Conservation (phyloP, 1,140 invertebrate genomes). For the Laupala kohalensis region DNA sequence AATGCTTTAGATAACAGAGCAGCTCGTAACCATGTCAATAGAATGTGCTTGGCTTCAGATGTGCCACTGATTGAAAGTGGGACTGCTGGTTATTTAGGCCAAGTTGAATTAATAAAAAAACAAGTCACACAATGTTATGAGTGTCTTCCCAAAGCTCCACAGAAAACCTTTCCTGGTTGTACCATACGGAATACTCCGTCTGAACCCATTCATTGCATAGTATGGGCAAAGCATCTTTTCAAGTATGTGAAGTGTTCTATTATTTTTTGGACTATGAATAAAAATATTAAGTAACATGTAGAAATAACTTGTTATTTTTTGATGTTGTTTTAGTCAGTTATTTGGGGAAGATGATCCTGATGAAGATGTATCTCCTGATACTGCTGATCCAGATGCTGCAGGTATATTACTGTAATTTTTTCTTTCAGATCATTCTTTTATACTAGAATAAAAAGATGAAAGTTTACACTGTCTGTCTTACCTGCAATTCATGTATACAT, state of each 20-base stretch:
- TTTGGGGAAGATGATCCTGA: conserved; percentile 94
- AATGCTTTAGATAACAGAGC: conserved; percentile 96
- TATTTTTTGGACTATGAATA: conserved; percentile 1
- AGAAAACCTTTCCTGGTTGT: conserved; percentile 92
- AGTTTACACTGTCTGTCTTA: too few relatives aligned
- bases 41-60: conserved; percentile 93
- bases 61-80: conserved; percentile 93
- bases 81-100: conserved; percentile 89
- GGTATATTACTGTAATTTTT: conserved; percentile 24
- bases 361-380: conserved; percentile 96
- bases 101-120: conserved; percentile 81
- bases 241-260: conserved; percentile 52
- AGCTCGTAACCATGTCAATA: conserved; percentile 95
- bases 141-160: conserved; percentile 79
- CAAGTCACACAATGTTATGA: conserved; percentile 93
- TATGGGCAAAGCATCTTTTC: conserved; percentile 98
- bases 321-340: conserved; percentile 57
- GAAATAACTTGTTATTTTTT: conserved; percentile 11
- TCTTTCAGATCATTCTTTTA: conserved; percentile 10
- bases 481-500: too few relatives aligned
- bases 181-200: conserved; percentile 99
- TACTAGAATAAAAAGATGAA: too few relatives aligned
- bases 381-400: conserved; percentile 76
- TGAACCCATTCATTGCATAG: conserved; percentile 97
- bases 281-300: conserved; percentile 5